Percentiles rank a stretch among this genome's conserved stretches.
These are phyloP conservation scores for Dendrolimus punctatus DNA, from an alignment of 1,140 invertebrate genomes.

Conservation along the genomic window DNA sequence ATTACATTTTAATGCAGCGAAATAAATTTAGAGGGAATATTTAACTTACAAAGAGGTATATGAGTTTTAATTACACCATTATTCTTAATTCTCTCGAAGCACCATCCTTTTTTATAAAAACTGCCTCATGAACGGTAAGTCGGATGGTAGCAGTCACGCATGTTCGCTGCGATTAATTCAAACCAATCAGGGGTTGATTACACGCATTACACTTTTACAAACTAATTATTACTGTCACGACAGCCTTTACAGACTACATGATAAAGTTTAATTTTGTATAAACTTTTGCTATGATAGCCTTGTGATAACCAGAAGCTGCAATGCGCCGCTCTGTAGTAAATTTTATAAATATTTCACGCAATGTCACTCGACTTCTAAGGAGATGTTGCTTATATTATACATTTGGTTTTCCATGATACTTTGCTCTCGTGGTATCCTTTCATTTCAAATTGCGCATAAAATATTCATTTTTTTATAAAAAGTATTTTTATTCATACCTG, in stretches of 20 bases:
- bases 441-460: too few relatives aligned
- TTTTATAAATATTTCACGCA: conserved; percentile 46
- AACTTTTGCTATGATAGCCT: not conserved
- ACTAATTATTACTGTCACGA: conserved; percentile 25
- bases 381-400: conserved; percentile 25
- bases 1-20: conserved; percentile 7
- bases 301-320: not conserved
- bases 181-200: conserved; percentile 67
- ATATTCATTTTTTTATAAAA: too few relatives aligned
- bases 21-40: conserved; percentile 15
- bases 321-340: conserved; percentile 20
- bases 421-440: too few relatives aligned
- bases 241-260: conserved; percentile 21
- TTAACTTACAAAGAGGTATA: conserved; percentile 39
- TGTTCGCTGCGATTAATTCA: conserved; percentile 62
- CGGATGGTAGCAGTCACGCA: conserved; percentile 64
- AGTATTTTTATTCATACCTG: too few relatives aligned
- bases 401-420: too few relatives aligned
- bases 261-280: conserved; percentile 24
- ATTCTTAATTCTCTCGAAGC: conserved; percentile 55
- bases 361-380: conserved; percentile 33
- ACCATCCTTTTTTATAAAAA: conserved; percentile 52
- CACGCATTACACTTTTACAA: conserved; percentile 60
- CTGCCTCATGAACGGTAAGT: conserved; percentile 37
- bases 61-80: conserved; percentile 66